Evolutionary conservation across 2,797 vertebrate species (phyloP).

Genomic region (Menidia menidia): DNA sequence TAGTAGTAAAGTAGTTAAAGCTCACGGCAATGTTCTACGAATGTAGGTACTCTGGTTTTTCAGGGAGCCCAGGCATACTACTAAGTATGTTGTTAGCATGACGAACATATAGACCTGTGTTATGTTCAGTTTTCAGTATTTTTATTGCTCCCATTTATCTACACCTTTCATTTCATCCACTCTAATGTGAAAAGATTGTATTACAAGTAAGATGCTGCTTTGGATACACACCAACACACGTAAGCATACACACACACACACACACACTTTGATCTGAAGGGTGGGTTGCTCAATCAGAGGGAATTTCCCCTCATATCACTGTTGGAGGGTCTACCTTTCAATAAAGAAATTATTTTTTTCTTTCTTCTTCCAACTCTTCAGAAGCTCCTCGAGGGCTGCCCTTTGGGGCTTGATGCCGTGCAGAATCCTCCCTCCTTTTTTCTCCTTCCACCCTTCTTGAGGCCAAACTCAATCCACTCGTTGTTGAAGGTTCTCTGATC

Average conservation of each 20-base stretch:
- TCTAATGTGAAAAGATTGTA: slow-evolving; percentile 20
- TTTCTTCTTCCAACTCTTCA: slow-evolving; percentile 36
- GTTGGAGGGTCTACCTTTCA: slow-evolving; percentile 42
- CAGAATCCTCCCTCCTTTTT: slow-evolving; percentile 48
- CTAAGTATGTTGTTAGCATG: too few relatives aligned
- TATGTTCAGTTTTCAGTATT: slow-evolving; percentile 6
- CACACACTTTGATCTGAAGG: slow-evolving; percentile 53
- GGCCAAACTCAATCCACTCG: slow-evolving; percentile 64
- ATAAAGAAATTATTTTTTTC: slow-evolving; percentile 33
- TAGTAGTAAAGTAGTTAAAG: too few relatives aligned
- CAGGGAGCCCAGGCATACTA: too few relatives aligned
- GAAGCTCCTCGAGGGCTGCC: slow-evolving; percentile 44
- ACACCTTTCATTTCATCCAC: slow-evolving; percentile 11
- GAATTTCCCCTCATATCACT: slow-evolving; percentile 58
- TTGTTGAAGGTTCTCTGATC: slow-evolving; percentile 62
- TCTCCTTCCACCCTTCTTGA: slow-evolving; percentile 57
- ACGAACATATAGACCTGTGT: too few relatives aligned
- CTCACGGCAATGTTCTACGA: too few relatives aligned
- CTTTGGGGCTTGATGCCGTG: slow-evolving; percentile 50
- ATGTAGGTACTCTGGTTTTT: too few relatives aligned
- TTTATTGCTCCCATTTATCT: slow-evolving; percentile 18
- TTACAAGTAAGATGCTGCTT: slow-evolving; percentile 33
- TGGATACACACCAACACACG: slow-evolving; percentile 11
- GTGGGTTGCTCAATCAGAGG: slow-evolving; percentile 46
- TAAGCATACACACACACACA: not conserved